Base-by-base conservation (phyloP, 2,113 vertebrate genomes). In the Tylochromis polylepis region DNA sequence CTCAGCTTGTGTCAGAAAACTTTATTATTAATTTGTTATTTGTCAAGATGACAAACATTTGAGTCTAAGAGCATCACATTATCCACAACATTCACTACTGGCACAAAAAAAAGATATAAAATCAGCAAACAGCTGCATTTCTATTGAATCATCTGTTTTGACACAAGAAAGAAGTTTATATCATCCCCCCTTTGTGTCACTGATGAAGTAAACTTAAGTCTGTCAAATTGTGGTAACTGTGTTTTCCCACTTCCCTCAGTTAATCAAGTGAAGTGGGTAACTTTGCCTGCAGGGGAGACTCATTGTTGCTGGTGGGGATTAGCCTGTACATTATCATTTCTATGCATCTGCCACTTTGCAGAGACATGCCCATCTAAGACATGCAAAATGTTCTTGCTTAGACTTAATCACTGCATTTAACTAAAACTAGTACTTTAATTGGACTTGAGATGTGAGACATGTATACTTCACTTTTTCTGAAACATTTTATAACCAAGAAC, bases 231-330 rank as follows among this genome's bases (percentile, higher is more conserved):
- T 27, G 46, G 43, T 77, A 77, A 31, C 16, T 43, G 53, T 14
- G 82, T 20, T 20, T 51, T 29, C 43, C 43, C 70, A n/a, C 15
- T 12, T 88, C 87, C 77, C 5, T 89, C 55, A 86, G 59, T 92
- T 86, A 90, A 79, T 81, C 15, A 88, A 85, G 56, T 77, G 56
- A 88, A 89, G 57, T 36, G 43, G 80, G 22, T 88, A 41, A 85
- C 81, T 87, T 41, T 57, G 90, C 79, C 86, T 85, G 79, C 56
- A 72, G 56, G 51, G 24, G 4, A 79, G 18, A 31, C 8, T 41
- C 34, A 85, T 83, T 93, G 75, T 89, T 93, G 67, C 88, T 65
- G 53, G n/a, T 16, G 81, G 70, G 86, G 90, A 86, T 94, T 89
- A 85, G 91, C 85, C 82, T 89, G 81, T 87, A 84, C 60, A 65